Base-by-base conservation (phyloP, 2,113 vertebrate genomes). In the Carettochelys insculpta region DNA sequence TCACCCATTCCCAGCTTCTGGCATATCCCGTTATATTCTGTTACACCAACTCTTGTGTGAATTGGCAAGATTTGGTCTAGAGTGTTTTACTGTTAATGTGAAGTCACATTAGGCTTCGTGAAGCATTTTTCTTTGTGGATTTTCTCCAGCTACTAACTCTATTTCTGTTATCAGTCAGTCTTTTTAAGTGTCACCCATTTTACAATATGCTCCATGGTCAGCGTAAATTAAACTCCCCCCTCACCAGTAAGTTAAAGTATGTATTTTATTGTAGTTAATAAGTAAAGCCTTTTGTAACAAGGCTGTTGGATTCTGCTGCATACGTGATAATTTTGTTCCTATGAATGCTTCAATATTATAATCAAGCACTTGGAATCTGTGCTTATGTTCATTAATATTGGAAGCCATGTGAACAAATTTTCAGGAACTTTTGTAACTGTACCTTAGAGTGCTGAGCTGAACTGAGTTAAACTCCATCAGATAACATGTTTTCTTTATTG, bases 71-170 rank as follows among this genome's bases (percentile, higher is more conserved):
- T 93, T 92, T 52, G 31, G 90, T 89, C 51, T 52, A 71, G 61
- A 82, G 78, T 76, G 31, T 89, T 95, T 95, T 97, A 84, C 87
- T 88, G 95, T 96, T 95, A 89, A 94, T 94, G 94, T 85, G 85
- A 92, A 90, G 71, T 82, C 90, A 92, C 92, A 82, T 22, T 95
- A 92, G 45, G 88, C 89, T 92, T 95, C 94, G 93, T 95, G 91
- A 76, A 89, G 90, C 82, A 75, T 85, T 90, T 94, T 94, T 91
- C 90, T 81, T 80, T 92, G 54, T 89, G 76, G 84, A 87, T 91
- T 89, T 87, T 93, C 92, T 92, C 92, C 87, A 94, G 90, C 87
- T 94, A 92, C 83, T 92, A 1, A 53, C 88, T 94, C 31, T n/a
- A 89, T 95, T 94, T 90, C 87, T 93, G 71, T 94, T 95, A 80